A percentile compares a stretch with the other conserved stretches of the same genome.
Evolutionary conservation across 2,113 vertebrate genomes (phyloP).

Genomic region (Argyrosomus japonicus): DNA sequence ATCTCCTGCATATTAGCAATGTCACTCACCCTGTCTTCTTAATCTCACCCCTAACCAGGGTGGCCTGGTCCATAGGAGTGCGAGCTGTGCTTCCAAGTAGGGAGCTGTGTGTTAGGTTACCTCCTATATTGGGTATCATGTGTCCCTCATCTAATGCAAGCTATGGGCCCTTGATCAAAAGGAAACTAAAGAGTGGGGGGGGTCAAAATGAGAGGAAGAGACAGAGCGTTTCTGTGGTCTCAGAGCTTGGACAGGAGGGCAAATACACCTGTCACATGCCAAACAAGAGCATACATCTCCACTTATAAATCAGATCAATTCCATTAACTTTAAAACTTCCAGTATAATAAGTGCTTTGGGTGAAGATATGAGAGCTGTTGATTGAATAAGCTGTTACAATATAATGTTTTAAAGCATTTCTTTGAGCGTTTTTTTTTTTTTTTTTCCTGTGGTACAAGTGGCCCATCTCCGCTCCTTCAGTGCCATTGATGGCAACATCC

Average conservation of each 20-base stretch:
- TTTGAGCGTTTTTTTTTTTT: slow-evolving; percentile 10
- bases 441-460: slow-evolving; percentile 51
- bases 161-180: slow-evolving; percentile 83
- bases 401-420: slow-evolving; percentile 27
- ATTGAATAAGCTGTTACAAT: slow-evolving; percentile 31
- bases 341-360: slow-evolving; percentile 2
- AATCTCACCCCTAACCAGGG: slow-evolving; percentile 74
- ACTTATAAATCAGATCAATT: slow-evolving; percentile 37
- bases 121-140: slow-evolving; percentile 78
- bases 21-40: slow-evolving; percentile 67
- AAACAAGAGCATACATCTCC: slow-evolving; percentile 30
- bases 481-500: slow-evolving; percentile 80
- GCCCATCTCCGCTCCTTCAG: slow-evolving; percentile 72
- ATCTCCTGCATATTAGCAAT: slow-evolving; percentile 51
- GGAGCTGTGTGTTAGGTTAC: slow-evolving; percentile 81
- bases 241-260: slow-evolving; percentile 29
- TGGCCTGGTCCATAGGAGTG: slow-evolving; percentile 73
- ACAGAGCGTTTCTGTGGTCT: slow-evolving; percentile 48
- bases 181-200: slow-evolving; percentile 63
- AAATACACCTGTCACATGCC: slow-evolving; percentile 60
- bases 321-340: slow-evolving; percentile 21
- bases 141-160: slow-evolving; percentile 81
- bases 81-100: slow-evolving; percentile 65
- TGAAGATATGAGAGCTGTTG: background rate
- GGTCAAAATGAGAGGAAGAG: slow-evolving; percentile 47